Conservation (phyloP, 2,113 vertebrate species). For the Galemys pyrenaicus region DNA sequence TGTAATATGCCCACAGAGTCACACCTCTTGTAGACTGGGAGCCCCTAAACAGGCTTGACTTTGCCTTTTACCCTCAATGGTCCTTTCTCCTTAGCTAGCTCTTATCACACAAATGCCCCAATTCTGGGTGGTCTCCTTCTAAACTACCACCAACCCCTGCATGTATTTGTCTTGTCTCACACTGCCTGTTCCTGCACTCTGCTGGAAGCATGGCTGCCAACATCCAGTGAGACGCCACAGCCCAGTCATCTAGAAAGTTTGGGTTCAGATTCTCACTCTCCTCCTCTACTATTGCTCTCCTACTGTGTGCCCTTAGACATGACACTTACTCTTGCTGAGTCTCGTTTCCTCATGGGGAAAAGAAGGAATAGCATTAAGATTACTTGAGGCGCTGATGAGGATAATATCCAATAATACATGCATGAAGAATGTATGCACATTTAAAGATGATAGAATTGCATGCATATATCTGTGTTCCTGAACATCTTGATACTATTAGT, state of each 20-base stretch:
- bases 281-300: neutral
- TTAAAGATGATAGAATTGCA: neutral
- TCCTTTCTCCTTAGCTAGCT: neutral
- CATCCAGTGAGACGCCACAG: neutral
- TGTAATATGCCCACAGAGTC: neutral
- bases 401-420: neutral
- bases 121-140: neutral
- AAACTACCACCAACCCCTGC: neutral
- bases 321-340: neutral
- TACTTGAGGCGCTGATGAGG: neutral
- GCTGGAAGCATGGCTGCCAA: neutral
- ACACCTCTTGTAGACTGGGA: neutral
- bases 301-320: neutral
- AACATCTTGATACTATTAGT: neutral
- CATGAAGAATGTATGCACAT: neutral
- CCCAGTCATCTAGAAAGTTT: neutral
- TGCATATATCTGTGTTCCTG: neutral
- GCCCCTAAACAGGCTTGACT: neutral
- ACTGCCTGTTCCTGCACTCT: neutral
- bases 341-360: neutral
- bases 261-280: neutral
- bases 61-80: neutral
- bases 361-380: neutral
- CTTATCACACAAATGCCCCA: neutral
- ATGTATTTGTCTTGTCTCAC: neutral